phyloP scores from a whole-genome alignment of 2,888 invertebrate species.

The Prenolepis imparis region DNA sequence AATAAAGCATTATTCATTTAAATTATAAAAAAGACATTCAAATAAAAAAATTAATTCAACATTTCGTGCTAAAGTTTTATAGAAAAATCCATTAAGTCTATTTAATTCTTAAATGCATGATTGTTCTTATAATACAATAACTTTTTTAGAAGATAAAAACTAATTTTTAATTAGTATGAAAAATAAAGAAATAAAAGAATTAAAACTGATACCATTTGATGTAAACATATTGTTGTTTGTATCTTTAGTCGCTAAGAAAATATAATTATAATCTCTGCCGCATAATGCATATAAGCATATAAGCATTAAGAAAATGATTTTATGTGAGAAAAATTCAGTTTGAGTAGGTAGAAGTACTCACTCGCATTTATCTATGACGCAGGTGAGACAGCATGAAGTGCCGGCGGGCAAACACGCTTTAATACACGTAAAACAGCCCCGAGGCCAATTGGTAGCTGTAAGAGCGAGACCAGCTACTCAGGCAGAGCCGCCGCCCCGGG shows the following conservation, averaged over 20 bases:
- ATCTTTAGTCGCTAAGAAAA: background rate
- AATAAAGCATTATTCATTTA: background rate
- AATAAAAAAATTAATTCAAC: background rate
- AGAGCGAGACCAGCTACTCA: constrained; percentile 92
- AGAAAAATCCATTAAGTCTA: background rate
- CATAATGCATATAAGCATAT: background rate
- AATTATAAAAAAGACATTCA: background rate
- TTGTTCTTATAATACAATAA: background rate
- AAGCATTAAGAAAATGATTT: background rate
- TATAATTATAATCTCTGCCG: background rate
- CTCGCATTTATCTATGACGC: constrained; percentile 26
- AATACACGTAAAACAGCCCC: constrained; percentile 94
- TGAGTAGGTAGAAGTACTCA: background rate
- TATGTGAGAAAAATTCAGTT: background rate
- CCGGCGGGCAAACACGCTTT: constrained; percentile 95
- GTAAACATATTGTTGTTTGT: background rate
- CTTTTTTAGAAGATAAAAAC: background rate
- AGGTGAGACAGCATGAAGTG: constrained; percentile 90
- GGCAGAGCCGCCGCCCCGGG: constrained; percentile 87
- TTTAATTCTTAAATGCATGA: background rate
- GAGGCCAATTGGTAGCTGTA: constrained; percentile 94
- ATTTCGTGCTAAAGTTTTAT: background rate
- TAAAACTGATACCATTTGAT: background rate
- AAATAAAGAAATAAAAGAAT: background rate
- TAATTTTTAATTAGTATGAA: background rate